These are phyloP conservation scores for Poeciliopsis gracilis DNA, from an alignment of 2,797 vertebrate genomes.

Conservation along the genomic window DNA sequence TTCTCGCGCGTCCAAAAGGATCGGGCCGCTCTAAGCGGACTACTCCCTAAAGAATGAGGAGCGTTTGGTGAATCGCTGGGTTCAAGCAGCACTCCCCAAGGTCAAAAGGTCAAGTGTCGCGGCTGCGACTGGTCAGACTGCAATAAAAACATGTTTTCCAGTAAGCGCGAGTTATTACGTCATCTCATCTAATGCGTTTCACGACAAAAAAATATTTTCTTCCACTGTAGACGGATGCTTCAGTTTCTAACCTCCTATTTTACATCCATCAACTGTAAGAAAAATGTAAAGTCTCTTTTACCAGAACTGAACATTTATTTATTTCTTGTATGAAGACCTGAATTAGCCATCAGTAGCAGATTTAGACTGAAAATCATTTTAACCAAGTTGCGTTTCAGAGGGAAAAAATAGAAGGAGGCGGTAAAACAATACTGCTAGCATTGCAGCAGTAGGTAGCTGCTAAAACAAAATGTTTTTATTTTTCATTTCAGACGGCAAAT, in stretches of 20 bases:
- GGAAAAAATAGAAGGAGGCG: too few relatives aligned
- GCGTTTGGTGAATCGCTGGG: constrained; percentile 38
- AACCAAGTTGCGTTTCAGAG: not conserved
- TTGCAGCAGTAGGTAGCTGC: too few relatives aligned
- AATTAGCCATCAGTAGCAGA: not conserved
- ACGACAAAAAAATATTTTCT: not conserved
- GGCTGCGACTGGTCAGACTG: constrained; percentile 12
- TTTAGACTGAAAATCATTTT: not conserved
- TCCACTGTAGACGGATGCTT: constrained; percentile 3
- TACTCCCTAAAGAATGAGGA: constrained; percentile 29
- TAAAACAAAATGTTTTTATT: not conserved
- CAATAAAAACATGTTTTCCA: constrained; percentile 8
- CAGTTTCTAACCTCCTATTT: not conserved
- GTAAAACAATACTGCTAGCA: too few relatives aligned
- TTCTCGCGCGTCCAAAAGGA: constrained; percentile 1
- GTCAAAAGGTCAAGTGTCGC: constrained; percentile 44
- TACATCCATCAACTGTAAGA: not conserved
- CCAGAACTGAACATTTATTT: not conserved
- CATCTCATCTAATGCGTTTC: constrained; percentile 11
- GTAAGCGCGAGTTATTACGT: not conserved
- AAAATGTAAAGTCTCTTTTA: not conserved
- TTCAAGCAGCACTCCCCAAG: constrained; percentile 38
- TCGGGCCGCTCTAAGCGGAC: constrained; percentile 2
- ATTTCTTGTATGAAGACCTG: not conserved
- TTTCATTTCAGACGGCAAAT: not conserved